Percentiles rank a stretch among this genome's conserved stretches.
Conservation (phyloP, 2,888 invertebrate species). For the Ophioninae sp. region DNA sequence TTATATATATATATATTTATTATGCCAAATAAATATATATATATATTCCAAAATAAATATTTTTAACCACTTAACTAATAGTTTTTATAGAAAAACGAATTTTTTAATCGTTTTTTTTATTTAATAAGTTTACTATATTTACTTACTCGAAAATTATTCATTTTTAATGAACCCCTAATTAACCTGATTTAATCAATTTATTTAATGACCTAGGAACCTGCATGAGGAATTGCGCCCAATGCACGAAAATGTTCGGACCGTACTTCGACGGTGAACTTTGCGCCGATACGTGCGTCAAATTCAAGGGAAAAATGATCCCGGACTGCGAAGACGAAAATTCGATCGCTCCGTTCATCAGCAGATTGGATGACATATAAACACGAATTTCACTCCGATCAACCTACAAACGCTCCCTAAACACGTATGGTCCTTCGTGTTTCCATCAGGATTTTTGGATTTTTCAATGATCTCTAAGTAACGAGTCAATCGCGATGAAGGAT, state of each 20-base stretch:
- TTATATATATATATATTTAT: too few relatives aligned
- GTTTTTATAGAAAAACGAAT: too few relatives aligned
- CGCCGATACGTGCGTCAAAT: constrained; percentile 92
- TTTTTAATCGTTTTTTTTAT: too few relatives aligned
- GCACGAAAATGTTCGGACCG: constrained; percentile 93
- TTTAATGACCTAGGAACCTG: constrained; percentile 83
- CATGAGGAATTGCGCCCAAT: constrained; percentile 93
- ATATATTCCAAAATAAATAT: too few relatives aligned
- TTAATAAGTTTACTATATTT: too few relatives aligned
- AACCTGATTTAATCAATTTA: too few relatives aligned
- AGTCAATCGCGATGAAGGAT: neutral
- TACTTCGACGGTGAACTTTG: constrained; percentile 94
- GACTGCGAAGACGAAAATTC: constrained; percentile 92
- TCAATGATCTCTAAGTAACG: constrained; percentile 8
- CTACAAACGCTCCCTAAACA: neutral
- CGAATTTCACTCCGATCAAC: neutral
- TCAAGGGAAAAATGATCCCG: constrained; percentile 91
- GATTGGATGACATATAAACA: constrained; percentile 68
- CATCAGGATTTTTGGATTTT: neutral
- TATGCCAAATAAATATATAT: too few relatives aligned
- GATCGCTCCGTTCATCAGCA: constrained; percentile 89
- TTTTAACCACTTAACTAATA: too few relatives aligned
- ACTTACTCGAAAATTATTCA: too few relatives aligned
- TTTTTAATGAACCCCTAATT: too few relatives aligned
- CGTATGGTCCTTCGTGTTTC: neutral